Evolutionary conservation across 2,888 invertebrate genomes (phyloP), one percentile per base, ranked within the genome.

Genomic region (Agriopis marginaria): DNA sequence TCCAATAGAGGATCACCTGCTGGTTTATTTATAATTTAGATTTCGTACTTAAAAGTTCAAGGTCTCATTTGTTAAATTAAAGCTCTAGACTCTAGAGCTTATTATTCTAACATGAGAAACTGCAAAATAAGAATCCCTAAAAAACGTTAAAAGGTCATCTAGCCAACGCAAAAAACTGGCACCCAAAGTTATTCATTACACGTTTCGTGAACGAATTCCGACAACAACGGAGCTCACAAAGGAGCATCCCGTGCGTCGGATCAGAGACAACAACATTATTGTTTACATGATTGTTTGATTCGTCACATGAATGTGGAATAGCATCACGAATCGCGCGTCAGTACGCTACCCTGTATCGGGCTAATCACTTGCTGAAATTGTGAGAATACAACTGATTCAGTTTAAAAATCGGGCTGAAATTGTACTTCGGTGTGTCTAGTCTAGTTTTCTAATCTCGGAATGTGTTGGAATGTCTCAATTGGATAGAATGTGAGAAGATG

Each of bases 251-350:
- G 83, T 85, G 76, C 76, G 80, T 73, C 73, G 73, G 76, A 80
- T 76, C 73, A 76, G 79, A 83, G 80, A 83, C 81, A 87, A 87
- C 86, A 91, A 89, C 87, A 88, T 87, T 86, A 90, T 91, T 92
- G 93, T 92, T 92, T 90, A 89, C 89, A 81, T 81, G 83, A 85
- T 87, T 90, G 88, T 88, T 87, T 84, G 87, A 86, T 88, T 88
- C 80, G 89, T 87, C 89, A 89, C 82, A 79, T 83, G 87, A 86
- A 88, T 82, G 84, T 79, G 80, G 80, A 75, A 79, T 76, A 73
- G 75, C 79, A 77, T 73, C 62, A 74, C 68, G 12, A 56, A 75
- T 75, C 81, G 83, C 82, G 82, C 86, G 87, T 82, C 85, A 88
- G 82, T 86, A 67, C 70, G 68, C 75, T 72, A 62, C 60, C 70